These are phyloP conservation scores for Agriopis marginaria DNA, from an alignment of 2,888 invertebrate species.

Conservation along the genomic window DNA sequence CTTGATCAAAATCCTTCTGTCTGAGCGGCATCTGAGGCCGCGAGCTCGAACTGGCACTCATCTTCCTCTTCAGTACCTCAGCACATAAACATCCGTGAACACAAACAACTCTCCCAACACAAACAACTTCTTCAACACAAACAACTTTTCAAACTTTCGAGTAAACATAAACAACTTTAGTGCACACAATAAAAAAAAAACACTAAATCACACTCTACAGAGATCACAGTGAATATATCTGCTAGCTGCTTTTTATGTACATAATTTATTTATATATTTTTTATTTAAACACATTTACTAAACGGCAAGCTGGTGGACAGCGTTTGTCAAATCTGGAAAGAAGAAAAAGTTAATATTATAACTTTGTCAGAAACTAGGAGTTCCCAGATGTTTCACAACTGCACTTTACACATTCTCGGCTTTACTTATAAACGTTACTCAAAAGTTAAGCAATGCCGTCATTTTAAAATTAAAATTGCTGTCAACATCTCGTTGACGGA, in stretches of 20 bases:
- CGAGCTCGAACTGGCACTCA: constrained; percentile 65
- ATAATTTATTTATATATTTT: constrained; percentile 63
- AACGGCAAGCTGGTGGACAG: constrained; percentile 52
- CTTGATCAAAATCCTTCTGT: constrained; percentile 92
- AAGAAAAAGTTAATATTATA: neutral
- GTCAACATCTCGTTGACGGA: no score
- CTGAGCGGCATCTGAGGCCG: constrained; percentile 87
- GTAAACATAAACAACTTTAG: constrained; percentile 7
- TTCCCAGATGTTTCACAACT: no score
- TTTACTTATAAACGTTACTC: no score
- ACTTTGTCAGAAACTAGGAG: no score
- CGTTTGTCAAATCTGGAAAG: constrained; percentile 67
- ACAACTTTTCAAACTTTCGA: neutral
- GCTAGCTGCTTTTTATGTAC: constrained; percentile 44
- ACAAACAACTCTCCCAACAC: neutral
- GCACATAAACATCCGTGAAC: constrained; percentile 48
- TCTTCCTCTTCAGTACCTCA: constrained; percentile 54
- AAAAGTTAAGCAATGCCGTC: no score
- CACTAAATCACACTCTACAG: constrained; percentile 62
- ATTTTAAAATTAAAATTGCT: no score
- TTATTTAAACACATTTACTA: constrained; percentile 50
- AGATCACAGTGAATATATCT: constrained; percentile 68
- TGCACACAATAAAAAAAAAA: constrained; percentile 51
- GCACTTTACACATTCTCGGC: no score
- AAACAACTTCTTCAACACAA: constrained; percentile 3